These are phyloP conservation scores for Drosophila subpulchrella DNA, from an alignment of 1,140 invertebrate species.

Conservation along the genomic window DNA sequence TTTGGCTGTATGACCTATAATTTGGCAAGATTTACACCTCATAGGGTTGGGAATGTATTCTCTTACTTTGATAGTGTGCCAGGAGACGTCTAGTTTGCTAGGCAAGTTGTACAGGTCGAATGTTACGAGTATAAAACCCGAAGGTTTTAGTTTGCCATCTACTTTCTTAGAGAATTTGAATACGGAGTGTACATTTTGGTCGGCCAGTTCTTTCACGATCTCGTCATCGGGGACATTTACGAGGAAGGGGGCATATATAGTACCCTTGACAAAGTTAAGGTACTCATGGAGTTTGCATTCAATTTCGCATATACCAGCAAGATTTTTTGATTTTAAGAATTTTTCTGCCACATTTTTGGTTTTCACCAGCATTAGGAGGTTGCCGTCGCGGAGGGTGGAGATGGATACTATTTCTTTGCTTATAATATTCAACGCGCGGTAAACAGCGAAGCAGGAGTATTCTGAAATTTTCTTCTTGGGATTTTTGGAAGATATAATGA, in stretches of 20 bases:
- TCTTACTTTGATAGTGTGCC: background rate
- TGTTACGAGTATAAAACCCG: background rate
- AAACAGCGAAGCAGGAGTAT: background rate
- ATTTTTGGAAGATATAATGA: too few relatives aligned
- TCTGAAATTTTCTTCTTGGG: background rate
- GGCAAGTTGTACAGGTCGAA: constrained; percentile 7
- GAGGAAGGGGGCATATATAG: background rate
- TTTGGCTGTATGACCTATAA: constrained; percentile 9
- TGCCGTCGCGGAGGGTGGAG: background rate
- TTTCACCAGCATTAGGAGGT: background rate
- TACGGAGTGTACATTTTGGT: background rate
- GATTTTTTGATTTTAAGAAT: background rate
- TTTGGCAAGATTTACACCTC: constrained; percentile 12
- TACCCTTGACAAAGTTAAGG: background rate
- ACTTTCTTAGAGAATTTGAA: constrained; percentile 22
- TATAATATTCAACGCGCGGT: background rate
- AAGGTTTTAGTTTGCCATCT: background rate
- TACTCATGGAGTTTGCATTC: background rate
- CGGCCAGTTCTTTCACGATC: background rate
- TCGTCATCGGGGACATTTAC: background rate
- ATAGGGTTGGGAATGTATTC: constrained; percentile 8
- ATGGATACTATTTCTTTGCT: background rate
- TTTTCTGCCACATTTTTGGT: background rate
- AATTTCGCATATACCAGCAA: background rate
- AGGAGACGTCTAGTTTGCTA: constrained; percentile 1